These are phyloP conservation scores for Pedicia rivosa DNA, from an alignment of 2,888 invertebrate genomes.

Conservation along the genomic window DNA sequence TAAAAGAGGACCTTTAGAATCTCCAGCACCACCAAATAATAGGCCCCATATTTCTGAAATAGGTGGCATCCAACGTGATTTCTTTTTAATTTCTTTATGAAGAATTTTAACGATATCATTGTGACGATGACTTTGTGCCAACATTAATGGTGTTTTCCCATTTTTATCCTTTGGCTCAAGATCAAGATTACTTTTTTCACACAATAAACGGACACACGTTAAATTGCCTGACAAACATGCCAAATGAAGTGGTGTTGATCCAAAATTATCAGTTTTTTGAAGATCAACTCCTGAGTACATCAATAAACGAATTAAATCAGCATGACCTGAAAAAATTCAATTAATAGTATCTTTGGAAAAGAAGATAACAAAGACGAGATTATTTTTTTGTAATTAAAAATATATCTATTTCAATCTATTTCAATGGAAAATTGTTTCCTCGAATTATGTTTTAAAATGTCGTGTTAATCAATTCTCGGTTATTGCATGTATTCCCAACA, in stretches of 20 bases:
- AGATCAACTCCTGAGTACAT: conserved; percentile 85
- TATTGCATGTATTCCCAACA: no score
- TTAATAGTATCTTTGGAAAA: no score
- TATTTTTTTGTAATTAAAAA: no score
- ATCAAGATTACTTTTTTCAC: conserved; percentile 82
- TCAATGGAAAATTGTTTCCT: no score
- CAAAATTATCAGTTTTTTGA: conserved; percentile 81
- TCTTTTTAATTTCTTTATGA: conserved; percentile 64
- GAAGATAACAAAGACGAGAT: no score
- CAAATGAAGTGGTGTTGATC: conserved; percentile 79
- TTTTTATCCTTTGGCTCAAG: conserved; percentile 79
- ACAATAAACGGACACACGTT: conserved; percentile 69
- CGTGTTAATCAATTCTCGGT: no score
- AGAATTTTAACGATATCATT: conserved; percentile 67
- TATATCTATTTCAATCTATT: no score
- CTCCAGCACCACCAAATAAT: conserved; percentile 79
- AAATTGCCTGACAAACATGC: conserved; percentile 80
- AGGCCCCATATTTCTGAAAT: conserved; percentile 78
- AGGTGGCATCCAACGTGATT: conserved; percentile 74
- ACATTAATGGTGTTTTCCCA: conserved; percentile 78
- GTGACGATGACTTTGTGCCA: conserved; percentile 79
- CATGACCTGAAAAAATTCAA: no score
- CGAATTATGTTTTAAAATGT: no score
- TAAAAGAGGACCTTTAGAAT: conserved; percentile 74
- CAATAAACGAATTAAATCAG: conserved; percentile 69